phyloP scores from a whole-genome alignment of 2,797 vertebrate genomes.

The Eutrigla gurnardus region DNA sequence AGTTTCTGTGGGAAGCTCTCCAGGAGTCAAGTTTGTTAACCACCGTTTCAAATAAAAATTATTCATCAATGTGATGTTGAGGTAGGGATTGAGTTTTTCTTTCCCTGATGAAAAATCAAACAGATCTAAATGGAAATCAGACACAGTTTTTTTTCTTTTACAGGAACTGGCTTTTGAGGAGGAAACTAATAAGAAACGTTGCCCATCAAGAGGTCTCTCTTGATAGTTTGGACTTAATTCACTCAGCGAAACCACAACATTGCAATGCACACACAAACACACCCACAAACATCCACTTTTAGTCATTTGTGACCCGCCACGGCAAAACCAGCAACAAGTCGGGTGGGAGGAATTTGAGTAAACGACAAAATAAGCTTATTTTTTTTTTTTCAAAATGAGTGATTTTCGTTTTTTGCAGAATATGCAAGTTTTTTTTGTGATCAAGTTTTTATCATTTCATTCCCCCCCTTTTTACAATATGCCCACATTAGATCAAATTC shows the following conservation, averaged over 20 bases:
- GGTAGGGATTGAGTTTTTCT: constrained; percentile 25
- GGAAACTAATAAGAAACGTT: constrained; percentile 19
- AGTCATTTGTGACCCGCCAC: too few species aligned
- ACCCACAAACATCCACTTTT: background rate
- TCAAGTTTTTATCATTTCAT: too few species aligned
- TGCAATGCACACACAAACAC: background rate
- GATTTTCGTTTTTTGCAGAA: too few species aligned
- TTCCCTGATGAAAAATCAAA: constrained; percentile 63
- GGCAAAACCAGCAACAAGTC: too few species aligned
- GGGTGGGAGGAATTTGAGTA: too few species aligned
- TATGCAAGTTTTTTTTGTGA: too few species aligned
- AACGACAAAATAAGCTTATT: too few species aligned
- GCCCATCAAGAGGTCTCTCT: constrained; percentile 28
- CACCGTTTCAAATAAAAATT: constrained; percentile 66
- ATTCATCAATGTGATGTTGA: constrained; percentile 64
- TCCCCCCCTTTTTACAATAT: too few species aligned
- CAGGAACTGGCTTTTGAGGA: constrained; percentile 43
- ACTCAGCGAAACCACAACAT: constrained; percentile 28
- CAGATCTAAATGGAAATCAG: constrained; percentile 48
- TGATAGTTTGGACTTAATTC: constrained; percentile 48
- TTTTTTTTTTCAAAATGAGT: too few species aligned
- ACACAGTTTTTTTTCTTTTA: constrained; percentile 34
- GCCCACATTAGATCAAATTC: too few species aligned
- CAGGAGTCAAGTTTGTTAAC: constrained; percentile 63
- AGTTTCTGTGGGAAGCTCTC: constrained; percentile 67